A percentile compares a stretch with the other conserved stretches of the same genome.
Evolutionary conservation across 2,113 vertebrate genomes (phyloP).

Genomic region (Apaloderma vittatum): DNA sequence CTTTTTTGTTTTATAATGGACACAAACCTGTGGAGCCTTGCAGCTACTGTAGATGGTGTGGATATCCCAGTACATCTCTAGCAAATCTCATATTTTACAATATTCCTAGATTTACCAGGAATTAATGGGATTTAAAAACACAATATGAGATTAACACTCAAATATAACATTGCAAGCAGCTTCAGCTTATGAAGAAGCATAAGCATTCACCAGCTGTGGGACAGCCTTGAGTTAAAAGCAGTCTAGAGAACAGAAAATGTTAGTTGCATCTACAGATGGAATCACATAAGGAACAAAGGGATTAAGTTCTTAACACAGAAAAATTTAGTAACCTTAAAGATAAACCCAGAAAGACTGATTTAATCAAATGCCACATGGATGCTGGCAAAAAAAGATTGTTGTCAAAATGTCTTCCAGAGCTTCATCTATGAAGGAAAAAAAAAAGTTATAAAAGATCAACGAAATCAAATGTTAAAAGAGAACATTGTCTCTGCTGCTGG

Average conservation of each 20-base stretch:
- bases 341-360: slow-evolving; percentile 25
- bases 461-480: slow-evolving; percentile 3
- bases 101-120: not conserved
- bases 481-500: not conserved
- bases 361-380: slow-evolving; percentile 61
- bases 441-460: not conserved
- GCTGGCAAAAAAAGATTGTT: slow-evolving; percentile 9
- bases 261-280: slow-evolving; percentile 38
- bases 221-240: slow-evolving; percentile 8
- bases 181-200: not conserved
- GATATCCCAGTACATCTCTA: not conserved
- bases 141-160: not conserved
- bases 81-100: not conserved
- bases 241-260: slow-evolving; percentile 18
- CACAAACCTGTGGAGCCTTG: not conserved
- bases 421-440: not conserved
- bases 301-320: slow-evolving; percentile 62
- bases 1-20: not conserved
- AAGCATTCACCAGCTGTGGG: not conserved
- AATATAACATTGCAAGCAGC: not conserved
- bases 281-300: slow-evolving; percentile 52
- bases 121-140: slow-evolving; percentile 1
- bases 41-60: not conserved
- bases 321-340: slow-evolving; percentile 52
- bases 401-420: not conserved